These are phyloP conservation scores for Cartodere bifasciata DNA, from an alignment of 2,888 invertebrate species.

Conservation along the genomic window DNA sequence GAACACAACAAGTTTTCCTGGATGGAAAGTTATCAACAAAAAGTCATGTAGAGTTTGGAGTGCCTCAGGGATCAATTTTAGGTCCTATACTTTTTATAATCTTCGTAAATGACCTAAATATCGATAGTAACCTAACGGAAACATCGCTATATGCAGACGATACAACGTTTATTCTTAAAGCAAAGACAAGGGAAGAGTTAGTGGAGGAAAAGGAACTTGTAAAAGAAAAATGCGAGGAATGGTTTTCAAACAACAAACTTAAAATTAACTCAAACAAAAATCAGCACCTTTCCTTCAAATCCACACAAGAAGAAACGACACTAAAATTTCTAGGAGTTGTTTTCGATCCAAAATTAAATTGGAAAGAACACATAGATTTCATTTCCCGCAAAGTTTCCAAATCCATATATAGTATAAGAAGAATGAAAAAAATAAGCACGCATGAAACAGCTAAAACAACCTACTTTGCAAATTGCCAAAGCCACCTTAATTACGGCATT, in stretches of 20 bases:
- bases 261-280: slow-evolving; percentile 4
- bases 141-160: slow-evolving; percentile 3
- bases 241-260: slow-evolving; percentile 1
- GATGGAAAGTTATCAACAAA: slow-evolving; percentile 1
- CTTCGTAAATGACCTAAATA: slow-evolving; percentile 1
- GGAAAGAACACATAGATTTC: slow-evolving; percentile 3
- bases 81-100: slow-evolving; percentile 4
- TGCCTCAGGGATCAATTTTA: not conserved
- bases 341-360: slow-evolving; percentile 2
- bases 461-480: slow-evolving; percentile 2
- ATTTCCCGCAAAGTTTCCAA: slow-evolving; percentile 4
- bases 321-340: slow-evolving; percentile 5
- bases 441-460: slow-evolving; percentile 2
- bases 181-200: slow-evolving; percentile 4
- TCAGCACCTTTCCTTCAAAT: slow-evolving; percentile 2
- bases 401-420: not conserved
- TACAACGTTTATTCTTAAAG: slow-evolving; percentile 2
- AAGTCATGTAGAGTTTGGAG: slow-evolving; percentile 1
- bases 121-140: not conserved
- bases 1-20: not conserved
- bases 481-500: slow-evolving; percentile 2
- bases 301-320: slow-evolving; percentile 1
- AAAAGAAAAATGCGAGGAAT: slow-evolving; percentile 1
- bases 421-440: slow-evolving; percentile 2
- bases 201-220: not conserved